Conservation (phyloP, 2,888 invertebrate species). For the Caenorhabditis macrosperma region DNA sequence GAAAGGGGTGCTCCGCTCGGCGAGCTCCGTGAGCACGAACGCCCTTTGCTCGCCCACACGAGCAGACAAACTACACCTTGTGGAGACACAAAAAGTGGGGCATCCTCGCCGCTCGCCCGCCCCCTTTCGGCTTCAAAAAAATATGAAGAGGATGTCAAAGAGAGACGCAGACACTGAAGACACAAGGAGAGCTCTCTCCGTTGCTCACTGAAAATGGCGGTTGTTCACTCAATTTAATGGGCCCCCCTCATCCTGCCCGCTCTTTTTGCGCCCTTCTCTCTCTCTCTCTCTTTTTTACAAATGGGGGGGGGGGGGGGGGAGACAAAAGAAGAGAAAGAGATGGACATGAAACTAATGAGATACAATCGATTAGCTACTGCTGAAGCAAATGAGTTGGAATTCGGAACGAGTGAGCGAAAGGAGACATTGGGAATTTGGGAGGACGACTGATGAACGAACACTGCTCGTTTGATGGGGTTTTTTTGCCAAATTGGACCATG, state of each 20-base stretch:
- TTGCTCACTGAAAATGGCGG: slow-evolving; percentile 28
- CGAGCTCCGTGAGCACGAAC: background rate
- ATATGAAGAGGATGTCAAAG: slow-evolving; percentile 14
- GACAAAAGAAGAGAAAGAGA: background rate
- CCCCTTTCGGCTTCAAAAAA: background rate
- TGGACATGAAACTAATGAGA: slow-evolving; percentile 40
- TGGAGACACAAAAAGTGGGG: slow-evolving; percentile 12
- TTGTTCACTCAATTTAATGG: slow-evolving; percentile 40
- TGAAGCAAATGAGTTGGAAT: background rate
- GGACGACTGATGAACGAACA: slow-evolving; percentile 12
- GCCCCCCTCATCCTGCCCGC: background rate
- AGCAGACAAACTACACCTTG: background rate
- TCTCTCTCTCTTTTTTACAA: background rate
- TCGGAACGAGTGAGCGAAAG: background rate
- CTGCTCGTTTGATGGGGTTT: background rate
- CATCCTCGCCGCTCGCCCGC: background rate
- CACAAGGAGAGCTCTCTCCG: background rate
- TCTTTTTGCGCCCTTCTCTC: too few relatives aligned
- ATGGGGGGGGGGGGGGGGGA: background rate
- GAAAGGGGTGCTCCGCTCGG: background rate
- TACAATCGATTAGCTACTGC: slow-evolving; percentile 23
- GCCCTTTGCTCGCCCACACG: background rate
- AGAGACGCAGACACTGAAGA: slow-evolving; percentile 33
- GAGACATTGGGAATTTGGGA: too few relatives aligned
- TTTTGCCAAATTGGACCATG: too few relatives aligned